phyloP scores from a whole-genome alignment of 2,113 vertebrate genomes.

The Phalacrocorax carbo region DNA sequence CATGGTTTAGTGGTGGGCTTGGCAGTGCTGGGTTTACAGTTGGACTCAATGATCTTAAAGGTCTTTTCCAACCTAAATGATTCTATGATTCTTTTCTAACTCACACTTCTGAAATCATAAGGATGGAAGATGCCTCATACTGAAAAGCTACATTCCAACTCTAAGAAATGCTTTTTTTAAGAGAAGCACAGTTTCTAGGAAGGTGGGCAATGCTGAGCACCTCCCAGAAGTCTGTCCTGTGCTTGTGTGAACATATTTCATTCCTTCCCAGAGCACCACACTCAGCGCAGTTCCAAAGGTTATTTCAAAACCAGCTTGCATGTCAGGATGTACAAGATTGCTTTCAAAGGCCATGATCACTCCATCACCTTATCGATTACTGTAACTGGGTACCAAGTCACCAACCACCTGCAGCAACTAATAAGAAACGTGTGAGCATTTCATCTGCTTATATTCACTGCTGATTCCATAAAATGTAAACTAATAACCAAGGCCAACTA shows the following conservation, averaged over 20 bases:
- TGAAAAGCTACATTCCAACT: not conserved
- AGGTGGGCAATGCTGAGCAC: not conserved
- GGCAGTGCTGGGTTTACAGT: not conserved
- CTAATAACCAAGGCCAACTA: not conserved
- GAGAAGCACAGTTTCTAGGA: not conserved
- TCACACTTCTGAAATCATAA: not conserved
- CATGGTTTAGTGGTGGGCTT: not conserved
- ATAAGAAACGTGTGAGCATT: not conserved
- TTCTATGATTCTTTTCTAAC: not conserved
- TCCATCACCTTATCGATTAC: not conserved
- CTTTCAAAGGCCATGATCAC: not conserved
- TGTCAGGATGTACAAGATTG: not conserved
- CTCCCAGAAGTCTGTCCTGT: not conserved
- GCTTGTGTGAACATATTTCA: not conserved
- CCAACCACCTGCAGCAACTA: not conserved
- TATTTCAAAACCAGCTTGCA: not conserved
- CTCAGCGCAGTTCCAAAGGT: not conserved
- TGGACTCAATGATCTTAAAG: not conserved
- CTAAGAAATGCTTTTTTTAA: not conserved
- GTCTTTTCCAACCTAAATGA: not conserved
- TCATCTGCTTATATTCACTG: not conserved
- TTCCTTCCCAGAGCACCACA: not conserved
- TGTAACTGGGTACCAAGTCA: not conserved
- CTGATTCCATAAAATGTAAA: not conserved
- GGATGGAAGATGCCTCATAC: not conserved